These are phyloP conservation scores for Gymnarchus niloticus DNA, from an alignment of 2,113 vertebrate genomes.

Conservation along the genomic window DNA sequence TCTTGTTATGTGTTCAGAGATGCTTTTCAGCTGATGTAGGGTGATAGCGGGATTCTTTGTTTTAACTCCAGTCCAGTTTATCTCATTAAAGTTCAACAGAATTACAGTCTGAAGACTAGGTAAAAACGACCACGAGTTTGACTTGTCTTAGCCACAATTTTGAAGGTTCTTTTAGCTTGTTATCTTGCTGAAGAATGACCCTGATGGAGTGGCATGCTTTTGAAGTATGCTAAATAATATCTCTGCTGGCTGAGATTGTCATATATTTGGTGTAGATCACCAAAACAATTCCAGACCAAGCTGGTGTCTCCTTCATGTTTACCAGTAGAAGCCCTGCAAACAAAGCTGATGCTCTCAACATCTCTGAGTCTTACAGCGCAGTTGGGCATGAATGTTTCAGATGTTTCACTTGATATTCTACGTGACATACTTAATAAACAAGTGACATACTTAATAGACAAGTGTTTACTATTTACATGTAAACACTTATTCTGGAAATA, in stretches of 20 bases:
- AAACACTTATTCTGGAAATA: too few species aligned
- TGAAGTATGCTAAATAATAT: not conserved
- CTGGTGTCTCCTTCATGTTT: not conserved
- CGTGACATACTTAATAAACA: too few species aligned
- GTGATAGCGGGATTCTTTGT: not conserved
- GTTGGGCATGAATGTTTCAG: not conserved
- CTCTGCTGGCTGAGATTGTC: not conserved
- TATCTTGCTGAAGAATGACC: not conserved
- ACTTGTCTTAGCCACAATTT: not conserved
- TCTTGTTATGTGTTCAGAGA: too few species aligned
- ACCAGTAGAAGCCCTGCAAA: not conserved
- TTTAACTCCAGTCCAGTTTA: not conserved
- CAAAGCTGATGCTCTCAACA: not conserved
- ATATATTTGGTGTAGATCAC: not conserved
- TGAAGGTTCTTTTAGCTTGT: not conserved
- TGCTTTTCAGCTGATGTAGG: too few species aligned
- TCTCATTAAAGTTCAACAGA: not conserved
- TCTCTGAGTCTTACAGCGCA: not conserved
- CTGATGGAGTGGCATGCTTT: not conserved
- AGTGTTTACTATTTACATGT: too few species aligned
- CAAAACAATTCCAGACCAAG: not conserved
- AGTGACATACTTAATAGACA: too few species aligned
- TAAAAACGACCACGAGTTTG: not conserved
- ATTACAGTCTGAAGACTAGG: not conserved
- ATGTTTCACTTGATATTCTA: too few species aligned